Evolutionary conservation across 2,113 vertebrate genomes (phyloP).

Genomic region (Malurus alboscapulatus): DNA sequence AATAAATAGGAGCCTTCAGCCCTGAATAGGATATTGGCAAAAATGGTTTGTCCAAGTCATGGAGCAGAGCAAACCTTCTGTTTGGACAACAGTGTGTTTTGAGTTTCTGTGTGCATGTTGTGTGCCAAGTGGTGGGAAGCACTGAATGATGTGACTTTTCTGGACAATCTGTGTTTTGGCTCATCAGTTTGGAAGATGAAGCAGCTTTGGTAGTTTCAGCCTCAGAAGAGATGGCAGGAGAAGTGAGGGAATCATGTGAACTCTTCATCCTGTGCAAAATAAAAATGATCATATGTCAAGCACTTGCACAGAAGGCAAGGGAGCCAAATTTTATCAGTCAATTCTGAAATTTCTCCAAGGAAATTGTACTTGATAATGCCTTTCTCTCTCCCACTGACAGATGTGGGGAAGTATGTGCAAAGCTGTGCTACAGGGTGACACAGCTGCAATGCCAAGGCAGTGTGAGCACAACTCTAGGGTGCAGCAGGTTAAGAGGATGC

Average conservation of each 20-base stretch:
- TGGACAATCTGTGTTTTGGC: not conserved
- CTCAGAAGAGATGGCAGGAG: not conserved
- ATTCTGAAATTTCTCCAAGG: not conserved
- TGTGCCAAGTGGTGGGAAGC: not conserved
- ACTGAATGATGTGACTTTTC: not conserved
- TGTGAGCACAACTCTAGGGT: not conserved
- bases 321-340: not conserved
- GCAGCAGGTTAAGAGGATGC: not conserved
- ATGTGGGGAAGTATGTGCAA: not conserved
- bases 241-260: not conserved
- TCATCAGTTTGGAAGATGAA: not conserved
- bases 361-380: not conserved
- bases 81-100: not conserved
- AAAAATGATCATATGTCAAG: not conserved
- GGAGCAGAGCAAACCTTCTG: not conserved
- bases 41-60: not conserved
- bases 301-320: not conserved
- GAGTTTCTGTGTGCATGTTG: not conserved
- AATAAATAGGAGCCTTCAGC: not conserved
- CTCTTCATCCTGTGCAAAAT: not conserved
- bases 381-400: not conserved
- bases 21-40: not conserved
- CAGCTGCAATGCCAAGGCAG: not conserved
- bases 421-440: not conserved
- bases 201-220: not conserved